Evolutionary conservation across 2,797 vertebrate species (phyloP), one percentile per base, ranked within the genome.

Genomic region (Rallus crepitans): DNA sequence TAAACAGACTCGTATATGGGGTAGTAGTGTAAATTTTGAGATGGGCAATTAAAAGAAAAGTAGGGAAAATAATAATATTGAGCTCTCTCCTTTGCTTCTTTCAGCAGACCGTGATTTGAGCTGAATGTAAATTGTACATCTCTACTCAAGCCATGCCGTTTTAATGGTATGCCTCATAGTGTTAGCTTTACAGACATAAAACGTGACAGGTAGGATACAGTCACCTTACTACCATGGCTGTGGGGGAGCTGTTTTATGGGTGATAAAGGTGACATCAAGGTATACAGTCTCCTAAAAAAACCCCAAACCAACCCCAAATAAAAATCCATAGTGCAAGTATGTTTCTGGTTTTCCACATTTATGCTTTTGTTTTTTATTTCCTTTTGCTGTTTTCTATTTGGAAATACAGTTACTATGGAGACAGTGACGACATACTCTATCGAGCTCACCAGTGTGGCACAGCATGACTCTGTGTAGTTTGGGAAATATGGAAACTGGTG

Each of bases 371-470:
- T 72, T 59, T 87, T 82, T 72, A 48, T 80, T 96, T 93, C 55
- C 63, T 56, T 90, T 64, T 45, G 76, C 60, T 79, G 42, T 90
- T 87, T 96, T 85, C 68, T 35, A 70, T 80, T 79, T 80, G 83
- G 73, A 83, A 90, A 42, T 73, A 55, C 1, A 77, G 94, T 96
- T 94, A 73, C 90, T 92, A 83, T 96, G 77, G 92, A 95, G 87
- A 94, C 80, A 59, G 2, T 69, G 91, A 80, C 24, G 52, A 50
- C 55, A 73, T 15, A 17, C 33, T 68, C 35, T 23, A 33, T 56
- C 53, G 69, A 73, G 73, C 75, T 80, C 78, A 52, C 56, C 40
- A 47, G 61, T 24, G 56, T 23, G 5, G 53, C 69, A 33, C 47
- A 55, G 48, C 6, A 27, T 23, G 48, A 48, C 78, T 33, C 60